Conservation (phyloP, 2,888 invertebrate genomes). For the Dascillus cervinus region DNA sequence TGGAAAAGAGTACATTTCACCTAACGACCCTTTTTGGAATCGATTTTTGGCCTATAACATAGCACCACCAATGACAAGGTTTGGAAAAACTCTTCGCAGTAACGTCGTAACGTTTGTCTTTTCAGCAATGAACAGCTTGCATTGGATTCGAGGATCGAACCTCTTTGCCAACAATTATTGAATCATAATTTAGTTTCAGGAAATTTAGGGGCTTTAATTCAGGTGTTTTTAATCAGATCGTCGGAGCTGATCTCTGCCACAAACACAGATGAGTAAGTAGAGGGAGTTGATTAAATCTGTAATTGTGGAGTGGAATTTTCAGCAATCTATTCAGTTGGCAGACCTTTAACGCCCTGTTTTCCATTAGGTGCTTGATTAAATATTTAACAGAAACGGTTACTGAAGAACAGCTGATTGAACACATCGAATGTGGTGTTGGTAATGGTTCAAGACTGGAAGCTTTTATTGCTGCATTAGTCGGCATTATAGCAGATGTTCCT, state of each 20-base stretch:
- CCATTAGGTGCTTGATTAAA: slow-evolving; percentile 76
- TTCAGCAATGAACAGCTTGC: slow-evolving; percentile 70
- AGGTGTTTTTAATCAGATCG: slow-evolving; percentile 75
- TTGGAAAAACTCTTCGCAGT: slow-evolving; percentile 40
- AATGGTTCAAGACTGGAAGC: slow-evolving; percentile 52
- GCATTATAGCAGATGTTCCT: slow-evolving; percentile 75
- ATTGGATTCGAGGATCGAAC: slow-evolving; percentile 73
- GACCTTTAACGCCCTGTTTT: slow-evolving; percentile 86
- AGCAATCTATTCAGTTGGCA: slow-evolving; percentile 84
- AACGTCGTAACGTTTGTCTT: slow-evolving; percentile 18
- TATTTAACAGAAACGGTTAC: slow-evolving; percentile 86
- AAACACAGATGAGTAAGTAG: slow-evolving; percentile 78
- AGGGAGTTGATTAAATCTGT: no score
- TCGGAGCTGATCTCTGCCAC: slow-evolving; percentile 78
- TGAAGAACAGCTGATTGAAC: slow-evolving; percentile 79
- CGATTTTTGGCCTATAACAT: slow-evolving; percentile 87
- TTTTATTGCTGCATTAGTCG: slow-evolving; percentile 67
- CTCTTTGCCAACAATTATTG: slow-evolving; percentile 65
- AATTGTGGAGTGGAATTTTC: no score
- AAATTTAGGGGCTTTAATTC: slow-evolving; percentile 82
- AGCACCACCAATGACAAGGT: slow-evolving; percentile 69
- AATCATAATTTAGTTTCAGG: slow-evolving; percentile 82
- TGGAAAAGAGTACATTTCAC: slow-evolving; percentile 68
- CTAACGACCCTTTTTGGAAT: slow-evolving; percentile 92
- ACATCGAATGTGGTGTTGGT: slow-evolving; percentile 58